Evolutionary conservation across 92 coral and sea anemone species (phyloP), one percentile per base, ranked within the genome.

Genomic region (Anthopleura xanthogrammica): DNA sequence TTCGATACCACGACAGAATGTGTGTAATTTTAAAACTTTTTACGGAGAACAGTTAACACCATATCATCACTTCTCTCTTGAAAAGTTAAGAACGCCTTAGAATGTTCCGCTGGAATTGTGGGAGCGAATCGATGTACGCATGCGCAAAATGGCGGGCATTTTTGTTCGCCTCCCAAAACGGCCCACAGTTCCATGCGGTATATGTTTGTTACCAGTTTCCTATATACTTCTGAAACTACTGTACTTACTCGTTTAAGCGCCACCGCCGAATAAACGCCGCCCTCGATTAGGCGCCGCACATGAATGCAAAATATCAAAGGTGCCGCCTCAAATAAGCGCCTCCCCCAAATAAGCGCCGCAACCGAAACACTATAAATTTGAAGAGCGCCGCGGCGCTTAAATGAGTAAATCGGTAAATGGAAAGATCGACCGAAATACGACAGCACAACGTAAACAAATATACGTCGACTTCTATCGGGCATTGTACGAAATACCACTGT

Each of bases 1-100:
- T 78, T 78, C 70, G 13, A 56, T 78, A 54, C 83, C 60, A 79
- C 23, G 50, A 79, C 55, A 57, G 40, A 23, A 36, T 42, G 74
- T 68, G 74, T 29, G 43, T 11, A 24, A 4, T 68, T 29, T 68
- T 7, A 4, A 5, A 19, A 19, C 19, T 4, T 22, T 16, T 60
- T 65, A 29, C 36, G 36, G 36, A 4, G 40, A 65, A 60, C 17
- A 19, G 65, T 14, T 6, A 60, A 14, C 5, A 16, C 12, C 4
- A n/a, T 8, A 68, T 9, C 19, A 64, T 19, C 40, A 64, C 19
- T 64, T 5, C 36, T 64, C 10, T 19, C 24, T 64, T 5, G 24
- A 19, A n/a, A 64, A 20, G 29, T 64, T 20, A 64, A 10, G 17
- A 68, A 68, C 14, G 19, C 46, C 74, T 23, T 2, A 7, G 4